Evolutionary conservation across 2,888 invertebrate species (phyloP), one percentile per base, ranked within the genome.

Genomic region (Strigamia crassipes): DNA sequence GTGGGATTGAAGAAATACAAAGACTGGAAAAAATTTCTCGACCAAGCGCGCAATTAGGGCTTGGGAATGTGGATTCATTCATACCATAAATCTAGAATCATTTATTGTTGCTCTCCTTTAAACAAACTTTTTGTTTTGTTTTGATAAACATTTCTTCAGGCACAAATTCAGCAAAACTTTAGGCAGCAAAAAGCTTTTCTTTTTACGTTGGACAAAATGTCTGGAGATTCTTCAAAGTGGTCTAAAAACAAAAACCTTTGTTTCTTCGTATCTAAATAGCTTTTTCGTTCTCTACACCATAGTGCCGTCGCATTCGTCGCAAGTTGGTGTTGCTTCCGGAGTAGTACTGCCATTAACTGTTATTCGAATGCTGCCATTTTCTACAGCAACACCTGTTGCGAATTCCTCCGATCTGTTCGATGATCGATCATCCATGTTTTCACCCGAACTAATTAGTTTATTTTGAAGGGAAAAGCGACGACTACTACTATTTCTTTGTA

Each of bases 271-370:
- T 66, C 61, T 66, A 66, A 66, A 66, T 8, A n/a, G 18, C 61
- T 66, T 78, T 78, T 78, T 78, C 27, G 3, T 18, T 31, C 10
- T 81, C 66, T 73, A 81, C 27, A 81, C 81, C 81, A 81, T 81
- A 38, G 81, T 81, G 15, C 81, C 81, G 1, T 81, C 77, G 8
- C 73, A 34, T 31, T 66, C 73, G 18, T 81, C 42, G 41, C 38
- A 79, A 27, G 93, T 92, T 12, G 92, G 92, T 46, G 84, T 80
- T 80, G 92, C 92, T 89, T 95, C 95, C 85, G 95, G 89, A 27
- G 94, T 95, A 85, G 95, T 95, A 86, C 94, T 94, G 82, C 94
- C 94, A 86, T 95, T 95, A 82, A 96, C 89, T 13, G 95, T 94
- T 78, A 95, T 93, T 88, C 94, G 94, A 82, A 95, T 94, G 18